These are phyloP conservation scores for Thunnus thynnus DNA, from an alignment of 2,113 vertebrate species.

Conservation along the genomic window DNA sequence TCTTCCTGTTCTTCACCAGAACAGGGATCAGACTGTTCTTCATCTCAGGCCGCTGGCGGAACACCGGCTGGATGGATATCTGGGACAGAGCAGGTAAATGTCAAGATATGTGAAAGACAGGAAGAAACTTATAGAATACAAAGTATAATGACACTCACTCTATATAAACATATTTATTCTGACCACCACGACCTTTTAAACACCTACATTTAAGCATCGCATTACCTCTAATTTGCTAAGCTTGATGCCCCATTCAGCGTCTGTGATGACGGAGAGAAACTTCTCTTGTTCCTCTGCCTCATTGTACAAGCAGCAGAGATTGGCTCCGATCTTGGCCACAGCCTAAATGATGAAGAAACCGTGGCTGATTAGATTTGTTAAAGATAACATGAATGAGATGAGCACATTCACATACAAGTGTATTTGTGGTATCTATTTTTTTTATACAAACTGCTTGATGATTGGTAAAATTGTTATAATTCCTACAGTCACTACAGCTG, in stretches of 20 bases:
- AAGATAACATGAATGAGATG: neutral
- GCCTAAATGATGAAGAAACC: constrained; percentile 81
- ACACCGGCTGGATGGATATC: constrained; percentile 96
- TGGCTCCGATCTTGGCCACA: constrained; percentile 89
- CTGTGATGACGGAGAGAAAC: constrained; percentile 89
- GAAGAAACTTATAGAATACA: neutral
- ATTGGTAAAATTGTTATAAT: neutral
- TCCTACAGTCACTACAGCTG: neutral
- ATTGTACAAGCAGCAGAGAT: constrained; percentile 86
- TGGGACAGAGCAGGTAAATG: constrained; percentile 68
- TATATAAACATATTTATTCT: neutral
- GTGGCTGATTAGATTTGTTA: neutral
- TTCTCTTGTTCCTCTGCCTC: constrained; percentile 84
- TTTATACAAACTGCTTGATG: neutral
- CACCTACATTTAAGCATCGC: neutral
- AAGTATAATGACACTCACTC: neutral
- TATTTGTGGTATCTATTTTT: neutral
- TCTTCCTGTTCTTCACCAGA: constrained; percentile 88
- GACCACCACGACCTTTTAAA: neutral
- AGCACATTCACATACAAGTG: neutral
- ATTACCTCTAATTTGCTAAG: constrained; percentile 89
- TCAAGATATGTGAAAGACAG: neutral
- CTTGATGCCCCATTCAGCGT: constrained; percentile 93
- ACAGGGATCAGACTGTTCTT: constrained; percentile 90
- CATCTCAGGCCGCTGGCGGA: constrained; percentile 88